These are phyloP conservation scores for Nemopilema nomurai DNA, from an alignment of 30 jellyfish, hydroid and myxozoan species.

Conservation along the genomic window DNA sequence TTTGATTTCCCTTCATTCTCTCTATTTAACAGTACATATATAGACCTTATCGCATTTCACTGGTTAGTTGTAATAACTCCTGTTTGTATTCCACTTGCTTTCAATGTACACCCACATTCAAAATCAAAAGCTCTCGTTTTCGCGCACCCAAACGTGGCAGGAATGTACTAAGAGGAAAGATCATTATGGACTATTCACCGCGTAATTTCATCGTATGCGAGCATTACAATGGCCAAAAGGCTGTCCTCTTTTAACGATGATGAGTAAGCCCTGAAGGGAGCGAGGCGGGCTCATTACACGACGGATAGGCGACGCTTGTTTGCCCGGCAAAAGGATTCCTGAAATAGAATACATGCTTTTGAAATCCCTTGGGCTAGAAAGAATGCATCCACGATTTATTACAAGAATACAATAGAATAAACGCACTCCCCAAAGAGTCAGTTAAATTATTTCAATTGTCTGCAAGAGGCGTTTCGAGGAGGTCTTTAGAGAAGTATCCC, in stretches of 20 bases:
- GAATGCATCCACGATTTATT: neutral
- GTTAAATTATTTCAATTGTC: neutral
- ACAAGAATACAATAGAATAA: neutral
- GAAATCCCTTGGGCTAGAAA: conserved; percentile 7
- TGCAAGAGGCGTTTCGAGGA: too few species aligned
- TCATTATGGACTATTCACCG: neutral
- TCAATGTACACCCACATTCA: too few species aligned
- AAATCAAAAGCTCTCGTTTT: too few species aligned
- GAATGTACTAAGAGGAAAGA: too few species aligned
- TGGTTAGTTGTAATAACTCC: too few species aligned
- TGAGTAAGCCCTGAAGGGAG: conserved; percentile 15
- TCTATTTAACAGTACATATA: too few species aligned
- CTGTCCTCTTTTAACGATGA: neutral
- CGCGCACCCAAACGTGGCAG: too few species aligned
- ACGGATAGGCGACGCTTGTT: conserved; percentile 3
- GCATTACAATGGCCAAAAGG: neutral
- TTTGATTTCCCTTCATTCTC: too few species aligned
- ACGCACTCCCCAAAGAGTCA: neutral
- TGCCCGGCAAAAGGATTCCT: conserved; percentile 10
- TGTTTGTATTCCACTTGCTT: too few species aligned
- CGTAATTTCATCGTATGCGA: neutral
- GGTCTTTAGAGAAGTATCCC: neutral
- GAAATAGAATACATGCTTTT: neutral
- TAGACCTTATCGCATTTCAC: too few species aligned
- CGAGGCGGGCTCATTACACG: neutral